Evolutionary conservation across 2,113 vertebrate species (phyloP), one percentile per base, ranked within the genome.

Genomic region (Sylvia atricapilla): DNA sequence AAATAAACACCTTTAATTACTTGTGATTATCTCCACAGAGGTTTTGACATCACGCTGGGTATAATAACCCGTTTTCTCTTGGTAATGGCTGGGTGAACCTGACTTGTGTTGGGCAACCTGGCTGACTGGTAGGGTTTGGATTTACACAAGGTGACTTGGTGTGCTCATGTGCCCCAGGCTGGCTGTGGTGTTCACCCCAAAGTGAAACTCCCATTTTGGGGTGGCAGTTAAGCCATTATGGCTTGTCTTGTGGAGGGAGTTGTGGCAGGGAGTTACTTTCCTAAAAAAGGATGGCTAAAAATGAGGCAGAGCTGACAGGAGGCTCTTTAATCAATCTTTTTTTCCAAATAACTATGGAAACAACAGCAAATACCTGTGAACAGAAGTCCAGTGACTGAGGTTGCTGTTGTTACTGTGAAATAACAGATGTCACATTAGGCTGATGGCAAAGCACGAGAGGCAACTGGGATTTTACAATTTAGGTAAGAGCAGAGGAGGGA

Each of bases 1-100:
- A 85, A 66, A 79, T 83, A 77, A 80, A 52, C 28, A 41, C 47
- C 55, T 90, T 84, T 79, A 90, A 67, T 85, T 58, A 75, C 33
- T 70, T 49, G 73, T 70, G 63, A 46, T 92, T 69, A 77, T 80
- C 78, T 86, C 31, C 18, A 18, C 10, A 16, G 60, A 52, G 56
- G 21, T 73, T 89, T 87, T 73, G 59, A 41, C 84, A 67, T 72
- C 58, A 46, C 73, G 31, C 50, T 81, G 72, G 59, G 20, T 46
- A 2, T 74, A 55, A 46, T 60, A 72, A 77, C 70, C 66, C 47
- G 4, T 78, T 93, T 84, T 89, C 78, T 79, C 15, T 44, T 77
- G 67, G 24, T 85, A 78, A 35, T 55, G 89, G 31, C 56, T 72
- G 60, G 69, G 53, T 87, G 52, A 95, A 56, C 31, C 69, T 14